Base-by-base conservation (phyloP, 2,797 vertebrate species). In the Intellagama lesueurii region DNA sequence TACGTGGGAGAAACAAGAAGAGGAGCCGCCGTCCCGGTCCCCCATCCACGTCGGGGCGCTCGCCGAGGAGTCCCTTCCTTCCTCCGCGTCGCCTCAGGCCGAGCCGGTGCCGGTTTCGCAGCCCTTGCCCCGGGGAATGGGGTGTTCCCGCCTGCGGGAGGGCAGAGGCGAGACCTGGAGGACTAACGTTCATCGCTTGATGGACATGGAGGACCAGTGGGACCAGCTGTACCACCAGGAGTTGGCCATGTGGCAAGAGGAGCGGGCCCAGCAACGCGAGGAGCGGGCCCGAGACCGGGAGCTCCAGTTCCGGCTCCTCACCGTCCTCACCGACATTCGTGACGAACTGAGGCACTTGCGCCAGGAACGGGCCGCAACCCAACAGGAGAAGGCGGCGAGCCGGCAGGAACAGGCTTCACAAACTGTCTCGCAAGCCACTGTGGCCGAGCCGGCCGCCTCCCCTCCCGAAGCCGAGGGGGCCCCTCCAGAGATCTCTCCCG, bases 181-280 rank as follows among this genome's bases (percentile, higher is more conserved):
- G 93, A 94, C 95, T 91, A 95, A 94, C 70, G 91, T 95, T 85
- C 94, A 94, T 8, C 92, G 94, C 52, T 89, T 96, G 81, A 90
- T 96, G 49, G 96, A 96, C 89, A 94, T 96, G 92, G 96, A 96
- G 93, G 95, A 96, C 88, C 95, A 95, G 85, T 95, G 95, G 96
- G 95, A 96, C 87, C 92, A 93, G 40, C 91, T 96, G 88, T 96
- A 96, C 91, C 95, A 96, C 85, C 94, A 94, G 40, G 96, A 96
- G 94, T 73, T 96, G 49, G 94, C 95, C 85, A 92, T 95, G 89
- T 96, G 96, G 96, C 95, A 96, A 35, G 95, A 95, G 87, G 96
- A 96, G 0, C 82, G 96, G 26, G 92, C 90, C 30, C 95, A 94
- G 30, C 95, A 96, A 24, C 94, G 94, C 0, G 94, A 96, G 84